phyloP scores from a whole-genome alignment of 2,113 vertebrate species.

The Melanotaenia duboulayi region DNA sequence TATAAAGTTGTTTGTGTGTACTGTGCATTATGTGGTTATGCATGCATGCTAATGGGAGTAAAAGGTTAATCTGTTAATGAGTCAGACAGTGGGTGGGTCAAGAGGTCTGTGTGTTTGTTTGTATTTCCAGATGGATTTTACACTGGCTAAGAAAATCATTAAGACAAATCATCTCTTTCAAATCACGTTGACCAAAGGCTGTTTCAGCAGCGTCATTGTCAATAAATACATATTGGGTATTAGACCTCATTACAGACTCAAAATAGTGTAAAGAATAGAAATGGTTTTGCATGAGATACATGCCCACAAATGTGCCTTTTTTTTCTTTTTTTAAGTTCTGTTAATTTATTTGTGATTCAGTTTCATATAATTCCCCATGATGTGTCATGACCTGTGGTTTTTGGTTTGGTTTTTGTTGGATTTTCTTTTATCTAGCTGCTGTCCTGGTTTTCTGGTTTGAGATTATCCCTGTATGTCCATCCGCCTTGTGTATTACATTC shows the following conservation, averaged over 20 bases:
- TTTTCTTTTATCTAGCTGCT: too few species aligned
- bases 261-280: constrained; percentile 32
- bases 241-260: constrained; percentile 3
- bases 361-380: neutral
- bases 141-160: constrained; percentile 68
- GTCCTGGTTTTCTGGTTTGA: too few species aligned
- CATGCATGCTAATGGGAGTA: constrained; percentile 5
- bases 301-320: neutral
- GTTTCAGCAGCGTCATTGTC: constrained; percentile 52
- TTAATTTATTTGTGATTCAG: neutral
- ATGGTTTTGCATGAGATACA: constrained; percentile 17
- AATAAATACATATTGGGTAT: constrained; percentile 41
- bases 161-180: constrained; percentile 51
- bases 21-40: constrained; percentile 12
- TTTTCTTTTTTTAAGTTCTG: neutral
- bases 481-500: too few species aligned
- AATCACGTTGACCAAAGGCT: constrained; percentile 26
- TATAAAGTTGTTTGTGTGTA: too few species aligned
- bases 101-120: constrained; percentile 63
- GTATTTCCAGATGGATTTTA: constrained; percentile 68
- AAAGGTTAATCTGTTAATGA: constrained; percentile 16
- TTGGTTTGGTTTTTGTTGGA: too few species aligned
- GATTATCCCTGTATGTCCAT: too few species aligned
- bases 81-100: constrained; percentile 48
- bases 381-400: too few species aligned